Evolutionary conservation across 2,888 invertebrate genomes (phyloP), one percentile per base, ranked within the genome.

Genomic region (Acleris literana): DNA sequence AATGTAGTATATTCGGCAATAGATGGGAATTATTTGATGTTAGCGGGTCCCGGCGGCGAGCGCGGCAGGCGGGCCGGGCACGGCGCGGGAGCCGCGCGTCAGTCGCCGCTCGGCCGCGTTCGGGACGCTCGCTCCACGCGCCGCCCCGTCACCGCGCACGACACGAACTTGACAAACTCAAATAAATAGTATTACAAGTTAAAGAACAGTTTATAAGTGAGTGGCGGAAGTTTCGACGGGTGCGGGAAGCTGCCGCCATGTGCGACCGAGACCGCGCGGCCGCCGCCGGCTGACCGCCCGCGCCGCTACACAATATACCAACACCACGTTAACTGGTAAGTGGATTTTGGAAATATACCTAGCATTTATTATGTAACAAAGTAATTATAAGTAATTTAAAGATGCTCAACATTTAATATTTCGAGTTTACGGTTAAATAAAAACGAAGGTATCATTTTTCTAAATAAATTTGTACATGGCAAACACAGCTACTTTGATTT

Each of bases 251-350:
- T 33, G 25, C 63, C 54, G 63, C 71, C 76, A 91, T 91, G 90
- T 83, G 84, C 75, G 81, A 76, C 79, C 77, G 77, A 74, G 80
- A 80, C 76, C 81, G 80, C 76, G 82, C 78, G 74, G 81, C 84
- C 71, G 80, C 81, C 74, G 88, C 86, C 76, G 89, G 90, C 75
- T 88, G 82, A 86, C 74, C 72, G 70, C 70, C 76, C 70, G 76
- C 72, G 72, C 76, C 72, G 73, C 75, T 74, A 74, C 76, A 75
- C 71, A 29, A 43, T 56, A 70, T 72, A 71, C 72, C 70, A 69
- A 72, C 76, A 78, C 78, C 81, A 83, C 85, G 83, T 80, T 80
- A 74, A 74, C 77, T 83, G 88, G 91, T 91, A 81, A 89, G 88
- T 86, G 39, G 13, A 13, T 54, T 46, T 46, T 46, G 39, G 4